Percentiles rank a stretch among this genome's conserved stretches.
Evolutionary conservation across 2,797 vertebrate species (phyloP).

Genomic region (Coreius guichenoti): DNA sequence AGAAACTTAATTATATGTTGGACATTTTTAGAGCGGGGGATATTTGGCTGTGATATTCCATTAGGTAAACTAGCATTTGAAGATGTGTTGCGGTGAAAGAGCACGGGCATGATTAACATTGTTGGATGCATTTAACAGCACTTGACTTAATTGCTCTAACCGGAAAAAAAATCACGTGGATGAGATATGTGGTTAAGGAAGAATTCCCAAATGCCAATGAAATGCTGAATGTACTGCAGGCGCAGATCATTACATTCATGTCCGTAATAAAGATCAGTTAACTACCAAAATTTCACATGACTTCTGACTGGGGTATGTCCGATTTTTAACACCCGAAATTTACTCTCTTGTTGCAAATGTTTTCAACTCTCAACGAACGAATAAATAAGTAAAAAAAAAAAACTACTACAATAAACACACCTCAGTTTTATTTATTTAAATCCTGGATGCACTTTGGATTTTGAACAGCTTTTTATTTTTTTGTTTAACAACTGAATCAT

Average conservation of each 20-base stretch:
- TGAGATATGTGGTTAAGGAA: conserved; percentile 72
- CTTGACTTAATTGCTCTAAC: conserved; percentile 78
- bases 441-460: not conserved
- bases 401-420: not conserved
- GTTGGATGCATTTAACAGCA: conserved; percentile 78
- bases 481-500: not conserved
- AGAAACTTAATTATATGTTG: not conserved
- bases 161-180: conserved; percentile 61
- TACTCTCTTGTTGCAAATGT: conserved; percentile 40
- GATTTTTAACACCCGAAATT: conserved; percentile 34
- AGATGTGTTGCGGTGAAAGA: conserved; percentile 64
- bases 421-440: not conserved
- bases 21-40: conserved; percentile 22
- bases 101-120: conserved; percentile 68
- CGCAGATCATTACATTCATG: conserved; percentile 78
- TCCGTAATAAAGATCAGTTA: conserved; percentile 85
- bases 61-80: conserved; percentile 39
- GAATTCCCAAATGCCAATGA: conserved; percentile 77
- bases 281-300: conserved; percentile 69
- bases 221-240: conserved; percentile 84
- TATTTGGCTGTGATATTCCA: conserved; percentile 46
- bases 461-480: not conserved
- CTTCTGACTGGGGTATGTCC: conserved; percentile 67
- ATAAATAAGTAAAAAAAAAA: conserved; percentile 10
- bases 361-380: conserved; percentile 16